Conservation (phyloP, 1,140 invertebrate species). For the Drosophila mojavensis region DNA sequence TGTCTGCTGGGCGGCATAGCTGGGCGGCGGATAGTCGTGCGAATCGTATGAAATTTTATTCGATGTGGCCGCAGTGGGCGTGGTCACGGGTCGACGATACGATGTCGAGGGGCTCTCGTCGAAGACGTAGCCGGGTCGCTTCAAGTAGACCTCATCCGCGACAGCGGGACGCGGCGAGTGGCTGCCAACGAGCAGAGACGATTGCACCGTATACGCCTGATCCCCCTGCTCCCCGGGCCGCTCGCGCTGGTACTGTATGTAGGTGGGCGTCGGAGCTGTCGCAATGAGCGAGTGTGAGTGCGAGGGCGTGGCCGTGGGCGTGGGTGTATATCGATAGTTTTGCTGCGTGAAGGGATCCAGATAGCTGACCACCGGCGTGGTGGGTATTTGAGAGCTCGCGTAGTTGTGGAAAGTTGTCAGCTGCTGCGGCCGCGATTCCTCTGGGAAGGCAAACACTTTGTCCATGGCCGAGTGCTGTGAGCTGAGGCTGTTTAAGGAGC, state of each 20-base stretch:
- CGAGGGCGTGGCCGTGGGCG: conserved; percentile 25
- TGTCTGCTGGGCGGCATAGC: conserved; percentile 74
- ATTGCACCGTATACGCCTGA: conserved; percentile 76
- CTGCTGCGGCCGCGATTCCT: conserved; percentile 13
- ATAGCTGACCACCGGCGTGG: conserved; percentile 75
- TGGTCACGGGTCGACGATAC: conserved; percentile 48
- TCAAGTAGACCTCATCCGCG: conserved; percentile 61
- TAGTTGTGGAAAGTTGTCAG: conserved; percentile 40
- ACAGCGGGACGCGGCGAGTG: conserved; percentile 23
- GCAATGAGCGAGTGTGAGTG: background rate
- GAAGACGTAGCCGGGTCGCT: conserved; percentile 78
- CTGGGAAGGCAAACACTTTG: conserved; percentile 70
- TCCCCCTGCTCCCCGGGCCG: conserved; percentile 41
- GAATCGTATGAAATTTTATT: conserved; percentile 81
- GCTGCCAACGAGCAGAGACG: conserved; percentile 73
- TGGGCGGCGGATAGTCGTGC: conserved; percentile 81
- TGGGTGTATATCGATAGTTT: conserved; percentile 61
- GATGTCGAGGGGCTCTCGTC: conserved; percentile 61
- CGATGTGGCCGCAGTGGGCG: conserved; percentile 34
- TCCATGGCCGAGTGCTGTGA: conserved; percentile 50
- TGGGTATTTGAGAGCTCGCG: conserved; percentile 54
- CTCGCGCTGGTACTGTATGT: conserved; percentile 60
- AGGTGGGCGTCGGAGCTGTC: conserved; percentile 23
- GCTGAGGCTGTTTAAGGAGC: conserved; percentile 24
- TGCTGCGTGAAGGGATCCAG: conserved; percentile 78